Evolutionary conservation across 2,888 invertebrate species (phyloP).

Genomic region (Phragmatobia fuliginosa): DNA sequence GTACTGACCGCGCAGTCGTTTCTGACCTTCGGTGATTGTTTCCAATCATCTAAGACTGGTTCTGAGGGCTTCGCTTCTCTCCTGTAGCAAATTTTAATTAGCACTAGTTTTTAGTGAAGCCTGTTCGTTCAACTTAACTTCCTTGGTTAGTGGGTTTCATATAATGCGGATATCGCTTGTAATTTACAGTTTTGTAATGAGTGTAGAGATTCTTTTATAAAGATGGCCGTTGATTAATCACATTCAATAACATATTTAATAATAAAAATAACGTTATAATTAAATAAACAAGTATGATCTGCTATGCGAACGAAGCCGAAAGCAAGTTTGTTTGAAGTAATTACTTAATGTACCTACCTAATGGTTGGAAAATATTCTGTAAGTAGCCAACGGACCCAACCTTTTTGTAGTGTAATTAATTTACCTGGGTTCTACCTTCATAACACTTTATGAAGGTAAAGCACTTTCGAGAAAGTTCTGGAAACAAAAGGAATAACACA

Average conservation of each 20-base stretch:
- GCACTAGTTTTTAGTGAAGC: neutral
- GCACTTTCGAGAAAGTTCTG: slow-evolving; percentile 4
- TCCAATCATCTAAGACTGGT: no score
- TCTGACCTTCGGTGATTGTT: no score
- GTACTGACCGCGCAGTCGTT: no score
- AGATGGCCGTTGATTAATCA: neutral
- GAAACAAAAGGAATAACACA: neutral
- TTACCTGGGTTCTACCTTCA: slow-evolving; percentile 3
- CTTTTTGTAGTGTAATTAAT: slow-evolving; percentile 9
- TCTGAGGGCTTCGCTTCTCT: no score
- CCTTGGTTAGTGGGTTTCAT: neutral
- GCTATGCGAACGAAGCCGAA: neutral
- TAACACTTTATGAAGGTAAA: slow-evolving; percentile 2
- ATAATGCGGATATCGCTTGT: neutral
- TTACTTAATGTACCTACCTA: slow-evolving; percentile 4
- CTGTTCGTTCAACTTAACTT: neutral
- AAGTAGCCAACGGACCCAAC: slow-evolving; percentile 9
- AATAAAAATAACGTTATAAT: neutral
- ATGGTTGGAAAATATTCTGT: slow-evolving; percentile 1
- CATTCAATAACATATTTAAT: no score
- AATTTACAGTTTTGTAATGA: neutral
- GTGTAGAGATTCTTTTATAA: neutral
- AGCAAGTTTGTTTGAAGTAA: neutral
- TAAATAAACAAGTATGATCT: neutral
- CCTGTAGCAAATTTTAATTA: neutral